Conservation (phyloP, 2,888 invertebrate species). For the Coelogynopora nodosa region DNA sequence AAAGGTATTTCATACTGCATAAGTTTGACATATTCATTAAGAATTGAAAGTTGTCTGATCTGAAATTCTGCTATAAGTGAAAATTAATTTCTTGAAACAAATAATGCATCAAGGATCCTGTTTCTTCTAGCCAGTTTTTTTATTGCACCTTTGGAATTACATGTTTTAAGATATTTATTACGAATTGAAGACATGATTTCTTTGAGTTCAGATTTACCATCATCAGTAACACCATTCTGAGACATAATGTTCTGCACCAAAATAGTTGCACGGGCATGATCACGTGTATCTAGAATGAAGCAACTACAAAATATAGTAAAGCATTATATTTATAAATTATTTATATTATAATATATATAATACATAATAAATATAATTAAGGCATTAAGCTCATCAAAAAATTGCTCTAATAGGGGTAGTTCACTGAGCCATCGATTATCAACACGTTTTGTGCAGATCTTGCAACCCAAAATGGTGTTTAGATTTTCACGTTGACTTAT, state of each 20-base stretch:
- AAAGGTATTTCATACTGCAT: background rate
- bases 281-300: background rate
- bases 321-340: no score
- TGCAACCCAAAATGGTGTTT: background rate
- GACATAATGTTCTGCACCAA: background rate
- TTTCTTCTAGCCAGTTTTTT: background rate
- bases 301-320: background rate
- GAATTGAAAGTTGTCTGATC: background rate
- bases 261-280: background rate
- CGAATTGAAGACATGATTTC: background rate
- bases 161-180: background rate
- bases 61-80: background rate
- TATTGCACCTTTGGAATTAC: background rate
- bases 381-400: no score
- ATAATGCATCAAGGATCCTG: background rate
- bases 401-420: background rate
- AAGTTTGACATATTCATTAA: background rate
- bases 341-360: no score
- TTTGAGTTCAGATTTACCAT: background rate
- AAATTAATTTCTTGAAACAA: background rate
- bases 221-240: background rate
- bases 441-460: background rate
- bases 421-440: background rate
- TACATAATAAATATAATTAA: no score
- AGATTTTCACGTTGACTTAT: background rate